These are phyloP conservation scores for Mesoligia furuncula DNA, from an alignment of 2,888 invertebrate genomes.

Conservation along the genomic window DNA sequence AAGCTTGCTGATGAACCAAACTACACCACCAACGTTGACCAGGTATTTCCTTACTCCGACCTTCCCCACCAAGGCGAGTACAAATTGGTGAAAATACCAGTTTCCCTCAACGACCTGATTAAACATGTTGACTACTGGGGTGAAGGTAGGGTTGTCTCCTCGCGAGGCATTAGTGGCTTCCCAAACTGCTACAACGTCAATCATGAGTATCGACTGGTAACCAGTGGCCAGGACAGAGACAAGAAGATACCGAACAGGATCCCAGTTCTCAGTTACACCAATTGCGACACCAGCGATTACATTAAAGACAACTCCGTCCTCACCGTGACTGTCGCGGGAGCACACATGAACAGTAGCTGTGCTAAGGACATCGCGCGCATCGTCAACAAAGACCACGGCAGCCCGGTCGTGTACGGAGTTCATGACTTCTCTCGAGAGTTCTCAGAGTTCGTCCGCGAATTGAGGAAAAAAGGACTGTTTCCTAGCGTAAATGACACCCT, in stretches of 20 bases:
- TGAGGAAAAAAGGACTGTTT: constrained; percentile 57
- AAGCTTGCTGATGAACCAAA: constrained; percentile 63
- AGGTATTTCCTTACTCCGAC: constrained; percentile 72
- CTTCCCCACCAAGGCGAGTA: constrained; percentile 71
- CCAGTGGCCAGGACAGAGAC: constrained; percentile 68
- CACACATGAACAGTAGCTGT: constrained; percentile 68
- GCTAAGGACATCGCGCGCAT: constrained; percentile 71
- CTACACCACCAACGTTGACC: constrained; percentile 66
- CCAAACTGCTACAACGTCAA: constrained; percentile 64
- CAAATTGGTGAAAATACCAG: constrained; percentile 69
- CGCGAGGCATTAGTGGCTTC: constrained; percentile 33
- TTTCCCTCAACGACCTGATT: constrained; percentile 47
- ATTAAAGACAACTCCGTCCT: constrained; percentile 70
- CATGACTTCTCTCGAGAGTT: constrained; percentile 53
- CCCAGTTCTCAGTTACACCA: constrained; percentile 66
- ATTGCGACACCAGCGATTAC: constrained; percentile 70
- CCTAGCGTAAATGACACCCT: constrained; percentile 59
- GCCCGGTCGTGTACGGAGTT: constrained; percentile 67
- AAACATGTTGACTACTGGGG: constrained; percentile 76
- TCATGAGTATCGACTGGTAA: constrained; percentile 69
- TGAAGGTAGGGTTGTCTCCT: constrained; percentile 67
- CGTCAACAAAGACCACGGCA: constrained; percentile 65
- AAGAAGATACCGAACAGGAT: constrained; percentile 74
- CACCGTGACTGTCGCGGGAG: constrained; percentile 69
- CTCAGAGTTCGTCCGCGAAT: constrained; percentile 58